Evolutionary conservation across 2,888 invertebrate species (phyloP).

Genomic region (Pterostichus niger): DNA sequence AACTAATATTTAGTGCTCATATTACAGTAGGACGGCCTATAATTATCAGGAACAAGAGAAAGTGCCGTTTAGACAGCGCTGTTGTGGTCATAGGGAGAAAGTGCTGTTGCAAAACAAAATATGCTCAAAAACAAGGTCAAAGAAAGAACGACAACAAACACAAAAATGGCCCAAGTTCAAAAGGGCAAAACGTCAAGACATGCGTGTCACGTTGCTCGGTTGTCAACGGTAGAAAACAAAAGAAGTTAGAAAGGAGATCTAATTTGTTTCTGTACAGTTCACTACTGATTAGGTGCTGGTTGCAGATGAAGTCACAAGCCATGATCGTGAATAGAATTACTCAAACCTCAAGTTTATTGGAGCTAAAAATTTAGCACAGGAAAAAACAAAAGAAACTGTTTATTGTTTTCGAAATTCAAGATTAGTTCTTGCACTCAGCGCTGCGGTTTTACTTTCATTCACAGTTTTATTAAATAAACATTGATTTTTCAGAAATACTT

Average conservation of each 20-base stretch:
- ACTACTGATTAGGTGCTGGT: conserved; percentile 21
- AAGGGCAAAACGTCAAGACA: conserved; percentile 45
- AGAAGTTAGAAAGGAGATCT: conserved; percentile 30
- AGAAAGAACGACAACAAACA: conserved; percentile 30
- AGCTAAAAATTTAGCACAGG: conserved; percentile 35
- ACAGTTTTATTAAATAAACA: neutral
- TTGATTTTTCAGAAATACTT: neutral
- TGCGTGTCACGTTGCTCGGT: conserved; percentile 20
- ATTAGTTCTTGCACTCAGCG: neutral
- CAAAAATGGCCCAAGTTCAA: conserved; percentile 63
- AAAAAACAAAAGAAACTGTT: conserved; percentile 4
- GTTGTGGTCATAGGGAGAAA: conserved; percentile 60
- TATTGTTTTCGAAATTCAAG: conserved; percentile 25
- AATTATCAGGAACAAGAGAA: conserved; percentile 58
- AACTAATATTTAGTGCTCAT: conserved; percentile 49
- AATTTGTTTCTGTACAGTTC: conserved; percentile 33
- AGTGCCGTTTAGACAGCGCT: conserved; percentile 22
- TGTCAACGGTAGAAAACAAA: conserved; percentile 22
- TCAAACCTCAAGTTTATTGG: conserved; percentile 34
- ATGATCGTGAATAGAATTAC: conserved; percentile 16
- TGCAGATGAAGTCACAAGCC: neutral
- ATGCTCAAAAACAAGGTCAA: conserved; percentile 58
- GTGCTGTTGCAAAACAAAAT: conserved; percentile 25
- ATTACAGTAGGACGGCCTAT: conserved; percentile 53
- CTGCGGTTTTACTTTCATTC: conserved; percentile 8